Conservation (phyloP, 2,888 invertebrate genomes). For the Hetaerina titia region DNA sequence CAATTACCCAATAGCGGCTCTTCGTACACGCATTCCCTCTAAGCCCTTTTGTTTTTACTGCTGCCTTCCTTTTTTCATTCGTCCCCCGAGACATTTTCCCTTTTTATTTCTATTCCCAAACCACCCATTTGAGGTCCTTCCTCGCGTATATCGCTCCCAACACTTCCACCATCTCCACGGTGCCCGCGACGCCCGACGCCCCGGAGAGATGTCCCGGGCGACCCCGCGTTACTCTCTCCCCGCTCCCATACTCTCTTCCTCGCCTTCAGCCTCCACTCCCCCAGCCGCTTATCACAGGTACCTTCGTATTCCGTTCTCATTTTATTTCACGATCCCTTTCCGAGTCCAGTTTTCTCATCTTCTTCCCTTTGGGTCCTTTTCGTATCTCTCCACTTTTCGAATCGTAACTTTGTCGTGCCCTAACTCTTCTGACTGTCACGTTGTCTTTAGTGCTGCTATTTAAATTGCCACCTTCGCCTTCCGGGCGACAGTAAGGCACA, state of each 20-base stretch:
- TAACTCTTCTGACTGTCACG: neutral
- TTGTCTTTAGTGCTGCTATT: slow-evolving; percentile 47
- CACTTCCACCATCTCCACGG: neutral
- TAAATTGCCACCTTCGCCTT: slow-evolving; percentile 58
- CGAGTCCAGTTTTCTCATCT: neutral
- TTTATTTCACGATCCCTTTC: neutral
- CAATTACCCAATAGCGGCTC: slow-evolving; percentile 60
- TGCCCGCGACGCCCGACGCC: neutral
- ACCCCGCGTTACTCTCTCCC: neutral
- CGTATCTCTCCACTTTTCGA: slow-evolving; percentile 12
- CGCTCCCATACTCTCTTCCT: neutral
- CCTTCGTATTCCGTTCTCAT: neutral
- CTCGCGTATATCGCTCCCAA: too few species aligned
- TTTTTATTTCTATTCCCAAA: neutral
- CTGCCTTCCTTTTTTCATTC: neutral
- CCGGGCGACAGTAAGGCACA: slow-evolving; percentile 62
- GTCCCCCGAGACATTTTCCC: neutral
- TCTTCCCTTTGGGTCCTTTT: neutral
- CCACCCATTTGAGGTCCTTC: neutral
- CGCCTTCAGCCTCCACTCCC: neutral
- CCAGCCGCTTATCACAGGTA: neutral
- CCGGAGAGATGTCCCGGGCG: neutral
- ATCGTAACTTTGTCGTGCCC: neutral
- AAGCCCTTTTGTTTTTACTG: slow-evolving; percentile 22
- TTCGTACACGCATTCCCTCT: slow-evolving; percentile 50